phyloP scores from a whole-genome alignment of 2,888 invertebrate species.

The Monopis laevigella region DNA sequence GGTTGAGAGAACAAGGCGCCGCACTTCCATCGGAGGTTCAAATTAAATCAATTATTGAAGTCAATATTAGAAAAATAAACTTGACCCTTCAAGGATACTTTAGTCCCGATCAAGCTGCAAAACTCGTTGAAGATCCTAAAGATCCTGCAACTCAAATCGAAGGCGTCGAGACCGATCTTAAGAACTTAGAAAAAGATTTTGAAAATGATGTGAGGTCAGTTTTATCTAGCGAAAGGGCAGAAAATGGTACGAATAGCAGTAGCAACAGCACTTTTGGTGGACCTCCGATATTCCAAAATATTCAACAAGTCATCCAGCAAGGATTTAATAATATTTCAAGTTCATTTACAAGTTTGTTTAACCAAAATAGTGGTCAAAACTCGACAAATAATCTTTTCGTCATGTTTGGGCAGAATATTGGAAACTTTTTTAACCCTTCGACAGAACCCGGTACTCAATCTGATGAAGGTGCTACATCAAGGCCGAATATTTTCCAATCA shows the following conservation, averaged over 20 bases:
- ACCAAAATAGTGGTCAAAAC: constrained; percentile 8
- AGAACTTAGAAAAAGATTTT: constrained; percentile 36
- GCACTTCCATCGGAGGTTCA: constrained; percentile 2
- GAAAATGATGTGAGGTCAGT: constrained; percentile 35
- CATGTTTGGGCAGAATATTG: constrained; percentile 20
- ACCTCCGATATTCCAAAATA: constrained; percentile 16
- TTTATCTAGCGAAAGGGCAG: constrained; percentile 31
- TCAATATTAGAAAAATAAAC: constrained; percentile 33
- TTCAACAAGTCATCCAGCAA: constrained; percentile 23
- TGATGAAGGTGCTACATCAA: constrained; percentile 20
- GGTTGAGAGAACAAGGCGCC: constrained; percentile 29
- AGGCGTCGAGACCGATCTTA: constrained; percentile 27
- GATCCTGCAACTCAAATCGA: constrained; percentile 24
- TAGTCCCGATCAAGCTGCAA: constrained; percentile 22
- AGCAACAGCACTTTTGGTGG: constrained; percentile 14
- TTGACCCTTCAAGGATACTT: constrained; percentile 32
- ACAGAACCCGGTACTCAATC: constrained; percentile 21
- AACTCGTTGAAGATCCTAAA: constrained; percentile 18
- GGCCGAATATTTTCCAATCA: constrained; percentile 22
- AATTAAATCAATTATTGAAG: constrained; percentile 4
- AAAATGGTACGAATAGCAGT: constrained; percentile 23
- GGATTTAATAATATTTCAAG: constrained; percentile 23
- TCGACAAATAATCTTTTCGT: constrained; percentile 16
- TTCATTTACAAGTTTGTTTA: constrained; percentile 17
- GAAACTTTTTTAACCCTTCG: constrained; percentile 21